Evolutionary conservation across 2,113 vertebrate species (phyloP), one percentile per base, ranked within the genome.

Genomic region (Zosterops pallidus): DNA sequence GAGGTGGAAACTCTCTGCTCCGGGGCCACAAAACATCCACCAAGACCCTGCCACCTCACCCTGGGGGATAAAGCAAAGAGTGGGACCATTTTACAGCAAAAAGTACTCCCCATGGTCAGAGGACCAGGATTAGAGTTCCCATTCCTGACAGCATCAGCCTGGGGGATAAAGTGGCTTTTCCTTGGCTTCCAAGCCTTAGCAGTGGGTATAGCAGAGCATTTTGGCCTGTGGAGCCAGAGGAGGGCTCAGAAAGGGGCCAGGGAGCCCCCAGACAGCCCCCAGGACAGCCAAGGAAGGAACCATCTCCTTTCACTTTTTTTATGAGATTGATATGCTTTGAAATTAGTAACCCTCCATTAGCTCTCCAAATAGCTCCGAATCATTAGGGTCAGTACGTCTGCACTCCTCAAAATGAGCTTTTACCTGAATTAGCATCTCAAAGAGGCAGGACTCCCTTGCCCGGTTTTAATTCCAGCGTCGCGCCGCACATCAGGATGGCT

Each of bases 391-490:
- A 96, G 52, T 85, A 76, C 39, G 7, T 79, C 87, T 87, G 93
- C 78, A 88, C 90, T 96, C 80, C 91, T 92, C 84, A 62, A 91
- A 97, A 96, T 85, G 94, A 96, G 77, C 83, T 95, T 97, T 96
- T 95, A 94, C 95, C 93, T 91, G 89, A 95, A 97, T 97, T 97
- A 96, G 94, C 96, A 96, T 95, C 95, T 96, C 96, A 94, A 86
- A 97, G 86, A 91, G 87, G 78, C 72, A 97, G 53, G 91, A 42
- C 39, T 86, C 62, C 76, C 25, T 85, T 95, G 75, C 74, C 92
- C 0, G 55, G 41, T 63, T 83, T 50, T 83, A 93, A 95, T 92
- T 96, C 93, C 44, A 3, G 72, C 52, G 0, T 72, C 12, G 24
- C 2, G 1, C 83, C n/a, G 85, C 93, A 65, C 96, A 94, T 94